phyloP scores from a whole-genome alignment of 2,113 vertebrate genomes.

The Phocoena phocoena region DNA sequence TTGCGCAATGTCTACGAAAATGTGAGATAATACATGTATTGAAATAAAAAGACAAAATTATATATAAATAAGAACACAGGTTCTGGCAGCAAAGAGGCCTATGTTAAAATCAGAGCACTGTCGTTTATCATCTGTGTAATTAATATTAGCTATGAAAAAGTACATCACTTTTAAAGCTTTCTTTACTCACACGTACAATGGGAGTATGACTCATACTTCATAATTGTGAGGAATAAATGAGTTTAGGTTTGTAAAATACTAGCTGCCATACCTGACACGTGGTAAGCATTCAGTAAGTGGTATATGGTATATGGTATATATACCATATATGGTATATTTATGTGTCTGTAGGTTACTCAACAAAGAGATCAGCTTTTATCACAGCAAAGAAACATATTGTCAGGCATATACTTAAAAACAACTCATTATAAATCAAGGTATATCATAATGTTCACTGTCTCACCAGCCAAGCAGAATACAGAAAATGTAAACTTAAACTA shows the following conservation, averaged over 20 bases:
- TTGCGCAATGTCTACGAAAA: not conserved
- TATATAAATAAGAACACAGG: not conserved
- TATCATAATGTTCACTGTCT: not conserved
- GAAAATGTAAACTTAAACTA: constrained; percentile 8
- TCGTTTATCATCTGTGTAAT: not conserved
- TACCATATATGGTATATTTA: not conserved
- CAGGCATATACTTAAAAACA: not conserved
- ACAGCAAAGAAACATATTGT: not conserved
- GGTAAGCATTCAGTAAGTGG: not conserved
- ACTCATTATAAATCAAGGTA: not conserved
- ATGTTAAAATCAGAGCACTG: not conserved
- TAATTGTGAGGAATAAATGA: not conserved
- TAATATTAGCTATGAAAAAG: not conserved
- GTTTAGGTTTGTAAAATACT: not conserved
- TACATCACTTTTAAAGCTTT: not conserved
- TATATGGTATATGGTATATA: too few relatives aligned
- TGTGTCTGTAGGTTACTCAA: not conserved
- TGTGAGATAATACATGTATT: not conserved
- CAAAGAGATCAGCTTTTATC: not conserved
- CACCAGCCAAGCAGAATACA: not conserved
- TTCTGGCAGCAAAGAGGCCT: not conserved
- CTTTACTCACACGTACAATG: not conserved
- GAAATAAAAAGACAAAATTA: constrained; percentile 32
- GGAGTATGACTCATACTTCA: not conserved
- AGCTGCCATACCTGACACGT: not conserved